Evolutionary conservation across 2,888 invertebrate genomes (phyloP).

Genomic region (Dusona sp.): DNA sequence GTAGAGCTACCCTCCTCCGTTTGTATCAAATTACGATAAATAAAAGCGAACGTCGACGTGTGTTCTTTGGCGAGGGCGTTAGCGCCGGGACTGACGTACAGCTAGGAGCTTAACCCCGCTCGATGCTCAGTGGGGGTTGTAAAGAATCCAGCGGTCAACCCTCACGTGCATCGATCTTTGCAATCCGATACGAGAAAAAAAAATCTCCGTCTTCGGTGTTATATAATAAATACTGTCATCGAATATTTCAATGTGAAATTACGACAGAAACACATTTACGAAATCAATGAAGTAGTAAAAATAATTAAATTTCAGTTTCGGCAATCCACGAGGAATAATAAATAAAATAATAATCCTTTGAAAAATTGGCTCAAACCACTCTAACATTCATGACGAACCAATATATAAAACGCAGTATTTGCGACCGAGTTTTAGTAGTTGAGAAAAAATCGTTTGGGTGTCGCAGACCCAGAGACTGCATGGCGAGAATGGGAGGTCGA

Average conservation of each 20-base stretch:
- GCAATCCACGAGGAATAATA: neutral
- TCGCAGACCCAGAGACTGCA: conserved; percentile 70
- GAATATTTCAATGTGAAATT: neutral
- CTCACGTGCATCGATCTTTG: conserved; percentile 34
- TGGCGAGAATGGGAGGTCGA: conserved; percentile 9
- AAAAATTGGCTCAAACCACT: neutral
- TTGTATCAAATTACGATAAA: conserved; percentile 83
- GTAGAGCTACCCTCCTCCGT: conserved; percentile 67
- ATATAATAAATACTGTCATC: neutral
- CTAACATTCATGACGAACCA: neutral
- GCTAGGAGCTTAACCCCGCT: conserved; percentile 69
- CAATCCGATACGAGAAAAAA: conserved; percentile 18
- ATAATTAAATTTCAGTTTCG: neutral
- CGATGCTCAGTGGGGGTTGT: conserved; percentile 40
- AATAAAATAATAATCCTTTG: neutral
- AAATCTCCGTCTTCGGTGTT: conserved; percentile 31
- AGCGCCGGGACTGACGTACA: conserved; percentile 67
- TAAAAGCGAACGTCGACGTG: conserved; percentile 79
- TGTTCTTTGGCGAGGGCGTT: conserved; percentile 71
- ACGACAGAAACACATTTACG: neutral
- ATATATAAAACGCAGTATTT: neutral
- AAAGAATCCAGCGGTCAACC: conserved; percentile 44
- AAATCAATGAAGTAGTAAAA: neutral
- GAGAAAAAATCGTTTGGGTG: conserved; percentile 68
- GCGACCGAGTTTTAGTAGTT: conserved; percentile 29